phyloP scores from a whole-genome alignment of 2,113 vertebrate genomes.

The Pangasianodon gigas region DNA sequence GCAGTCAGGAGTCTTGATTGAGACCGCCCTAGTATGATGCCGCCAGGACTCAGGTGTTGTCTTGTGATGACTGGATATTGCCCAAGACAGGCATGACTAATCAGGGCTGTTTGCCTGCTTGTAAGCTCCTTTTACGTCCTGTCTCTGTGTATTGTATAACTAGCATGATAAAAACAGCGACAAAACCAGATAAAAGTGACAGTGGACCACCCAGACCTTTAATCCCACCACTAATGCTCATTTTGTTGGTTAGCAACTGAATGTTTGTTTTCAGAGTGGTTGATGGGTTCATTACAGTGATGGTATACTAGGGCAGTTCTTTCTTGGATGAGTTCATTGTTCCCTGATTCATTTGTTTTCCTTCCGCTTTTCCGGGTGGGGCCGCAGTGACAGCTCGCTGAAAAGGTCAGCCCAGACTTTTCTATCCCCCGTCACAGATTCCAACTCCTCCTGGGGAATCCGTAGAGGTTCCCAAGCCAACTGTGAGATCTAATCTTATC shows the following conservation, averaged over 20 bases:
- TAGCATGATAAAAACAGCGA: background rate
- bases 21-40: too few species aligned
- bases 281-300: background rate
- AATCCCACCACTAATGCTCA: background rate
- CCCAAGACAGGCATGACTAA: background rate
- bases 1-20: background rate
- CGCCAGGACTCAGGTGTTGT: background rate
- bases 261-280: background rate
- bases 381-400: background rate
- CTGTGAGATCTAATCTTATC: background rate
- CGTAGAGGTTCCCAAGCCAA: background rate
- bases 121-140: background rate
- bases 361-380: background rate
- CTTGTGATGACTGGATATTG: too few species aligned
- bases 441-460: background rate
- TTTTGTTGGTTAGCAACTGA: background rate
- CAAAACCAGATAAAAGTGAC: background rate
- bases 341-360: background rate
- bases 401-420: background rate
- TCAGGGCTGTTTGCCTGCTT: background rate
- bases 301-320: too few species aligned
- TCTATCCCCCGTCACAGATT: background rate
- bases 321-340: background rate
- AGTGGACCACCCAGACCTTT: background rate
- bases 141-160: background rate